Evolutionary conservation across 1,140 invertebrate genomes (phyloP).

Genomic region (Pseudomyrmex concolor): DNA sequence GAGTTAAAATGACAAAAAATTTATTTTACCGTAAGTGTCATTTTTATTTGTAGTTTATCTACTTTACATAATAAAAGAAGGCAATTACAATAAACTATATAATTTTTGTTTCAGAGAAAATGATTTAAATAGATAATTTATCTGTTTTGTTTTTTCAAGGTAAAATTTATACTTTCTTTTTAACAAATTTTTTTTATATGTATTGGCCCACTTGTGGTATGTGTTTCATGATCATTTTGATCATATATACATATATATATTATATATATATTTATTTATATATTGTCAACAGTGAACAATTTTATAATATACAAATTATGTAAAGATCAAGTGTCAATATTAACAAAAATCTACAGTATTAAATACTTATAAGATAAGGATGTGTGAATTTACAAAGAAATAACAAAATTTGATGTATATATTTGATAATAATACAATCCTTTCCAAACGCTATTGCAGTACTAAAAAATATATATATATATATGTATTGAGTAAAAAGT

Average conservation of each 20-base stretch:
- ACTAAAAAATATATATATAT: slow-evolving; percentile 51
- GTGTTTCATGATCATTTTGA: neutral
- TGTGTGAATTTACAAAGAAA: slow-evolving; percentile 30
- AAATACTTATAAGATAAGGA: slow-evolving; percentile 26
- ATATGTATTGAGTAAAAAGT: slow-evolving; percentile 46
- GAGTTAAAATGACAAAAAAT: too few species aligned
- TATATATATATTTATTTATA: neutral
- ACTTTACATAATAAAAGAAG: too few species aligned
- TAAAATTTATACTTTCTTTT: too few species aligned
- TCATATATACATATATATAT: slow-evolving; percentile 9
- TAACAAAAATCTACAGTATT: slow-evolving; percentile 1
- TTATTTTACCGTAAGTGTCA: too few species aligned
- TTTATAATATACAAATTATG: neutral
- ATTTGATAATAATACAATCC: slow-evolving; percentile 57
- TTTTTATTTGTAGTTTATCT: too few species aligned
- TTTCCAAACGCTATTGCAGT: slow-evolving; percentile 22
- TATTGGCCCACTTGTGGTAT: too few species aligned
- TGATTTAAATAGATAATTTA: too few species aligned
- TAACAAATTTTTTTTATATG: too few species aligned
- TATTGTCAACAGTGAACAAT: slow-evolving; percentile 1
- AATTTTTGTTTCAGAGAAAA: too few species aligned
- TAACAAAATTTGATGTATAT: slow-evolving; percentile 56
- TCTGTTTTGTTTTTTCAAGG: too few species aligned
- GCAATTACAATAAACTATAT: too few species aligned
- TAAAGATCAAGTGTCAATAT: too few species aligned